A percentile compares a stretch with the other conserved stretches of the same genome.
Conservation (phyloP, 2,888 invertebrate species). For the Petrolisthes manimaculis region DNA sequence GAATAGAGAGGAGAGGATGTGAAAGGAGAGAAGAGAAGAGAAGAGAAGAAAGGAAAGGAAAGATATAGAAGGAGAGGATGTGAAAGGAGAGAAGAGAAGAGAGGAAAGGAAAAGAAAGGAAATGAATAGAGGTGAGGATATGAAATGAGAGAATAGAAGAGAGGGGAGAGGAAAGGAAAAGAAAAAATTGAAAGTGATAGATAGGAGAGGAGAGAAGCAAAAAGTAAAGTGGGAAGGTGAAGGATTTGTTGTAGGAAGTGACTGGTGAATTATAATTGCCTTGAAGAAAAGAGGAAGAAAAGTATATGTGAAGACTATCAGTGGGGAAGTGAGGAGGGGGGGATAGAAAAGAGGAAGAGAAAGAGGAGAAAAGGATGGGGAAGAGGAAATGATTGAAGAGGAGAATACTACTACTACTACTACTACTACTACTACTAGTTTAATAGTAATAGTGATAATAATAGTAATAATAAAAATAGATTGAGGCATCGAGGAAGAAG, state of each 20-base stretch:
- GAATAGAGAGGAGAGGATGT: not conserved
- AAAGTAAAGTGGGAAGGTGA: not conserved
- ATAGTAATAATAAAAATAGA: no score
- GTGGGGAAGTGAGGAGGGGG: not conserved
- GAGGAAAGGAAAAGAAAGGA: not conserved
- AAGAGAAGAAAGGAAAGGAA: not conserved
- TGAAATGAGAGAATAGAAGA: not conserved
- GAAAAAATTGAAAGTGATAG: not conserved
- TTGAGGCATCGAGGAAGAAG: no score
- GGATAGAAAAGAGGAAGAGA: not conserved
- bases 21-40: not conserved
- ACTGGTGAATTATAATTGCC: no score
- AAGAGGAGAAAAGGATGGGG: not conserved
- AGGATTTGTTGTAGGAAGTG: not conserved
- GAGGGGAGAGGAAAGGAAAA: not conserved
- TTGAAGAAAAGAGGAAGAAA: no score
- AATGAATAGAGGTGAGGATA: not conserved
- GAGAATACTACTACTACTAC: no score
- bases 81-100: not conserved
- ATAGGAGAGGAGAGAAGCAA: not conserved
- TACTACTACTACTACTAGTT: no score
- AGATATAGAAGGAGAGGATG: not conserved
- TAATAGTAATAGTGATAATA: no score
- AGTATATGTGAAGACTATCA: not conserved
- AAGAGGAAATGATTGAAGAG: not conserved